Evolutionary conservation across 2,888 invertebrate genomes (phyloP).

Genomic region (Hypolimnas misippus): DNA sequence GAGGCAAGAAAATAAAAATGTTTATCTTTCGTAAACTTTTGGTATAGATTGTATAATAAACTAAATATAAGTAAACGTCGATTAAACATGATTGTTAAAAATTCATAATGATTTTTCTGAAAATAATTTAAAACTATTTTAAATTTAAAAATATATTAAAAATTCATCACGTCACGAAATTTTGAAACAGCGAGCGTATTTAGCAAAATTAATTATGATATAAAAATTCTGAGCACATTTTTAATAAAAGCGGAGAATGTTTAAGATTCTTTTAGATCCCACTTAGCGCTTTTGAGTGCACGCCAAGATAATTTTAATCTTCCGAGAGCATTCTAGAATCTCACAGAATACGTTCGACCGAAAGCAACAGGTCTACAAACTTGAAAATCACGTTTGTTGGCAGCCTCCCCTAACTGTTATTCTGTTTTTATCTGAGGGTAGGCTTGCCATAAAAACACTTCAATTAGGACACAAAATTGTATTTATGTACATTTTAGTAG

Average conservation of each 20-base stretch:
- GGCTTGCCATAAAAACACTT: neutral
- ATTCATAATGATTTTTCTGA: no score
- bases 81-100: no score
- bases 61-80: no score
- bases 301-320: conserved; percentile 29
- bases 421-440: conserved; percentile 11
- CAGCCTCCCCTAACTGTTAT: conserved; percentile 30
- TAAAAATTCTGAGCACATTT: conserved; percentile 7
- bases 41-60: no score
- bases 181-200: no score
- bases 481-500: neutral
- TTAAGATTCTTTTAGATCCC: neutral
- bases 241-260: neutral
- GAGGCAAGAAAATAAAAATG: no score
- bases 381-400: conserved; percentile 35
- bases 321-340: conserved; percentile 17
- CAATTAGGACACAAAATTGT: neutral
- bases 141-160: no score
- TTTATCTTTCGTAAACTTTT: no score
- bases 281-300: conserved; percentile 20
- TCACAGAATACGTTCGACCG: conserved; percentile 29
- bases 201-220: neutral
- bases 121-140: no score
- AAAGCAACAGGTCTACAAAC: conserved; percentile 38
- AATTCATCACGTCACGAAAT: no score